Conservation (phyloP, 2,113 vertebrate genomes). For the Hyperopisus bebe region DNA sequence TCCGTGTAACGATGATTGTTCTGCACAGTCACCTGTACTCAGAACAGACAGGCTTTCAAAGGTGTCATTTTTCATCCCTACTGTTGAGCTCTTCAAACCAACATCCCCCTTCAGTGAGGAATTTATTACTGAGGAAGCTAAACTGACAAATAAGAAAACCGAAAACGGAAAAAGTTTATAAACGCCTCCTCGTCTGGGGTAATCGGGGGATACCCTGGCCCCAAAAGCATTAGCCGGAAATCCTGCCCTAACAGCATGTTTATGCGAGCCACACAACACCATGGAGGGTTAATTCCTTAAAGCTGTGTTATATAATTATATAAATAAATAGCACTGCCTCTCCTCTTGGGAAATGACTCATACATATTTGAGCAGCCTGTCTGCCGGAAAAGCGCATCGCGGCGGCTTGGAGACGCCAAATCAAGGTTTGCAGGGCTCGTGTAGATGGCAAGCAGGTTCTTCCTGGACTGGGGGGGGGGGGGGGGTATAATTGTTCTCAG, state of each 20-base stretch:
- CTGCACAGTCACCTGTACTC: not conserved
- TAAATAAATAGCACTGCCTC: constrained; percentile 46
- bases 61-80: not conserved
- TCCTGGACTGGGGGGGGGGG: not conserved
- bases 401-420: constrained; percentile 47
- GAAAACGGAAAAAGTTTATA: not conserved
- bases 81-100: not conserved
- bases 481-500: not conserved
- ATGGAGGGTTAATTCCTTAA: constrained; percentile 45
- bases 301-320: constrained; percentile 51
- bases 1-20: not conserved
- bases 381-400: constrained; percentile 51
- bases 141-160: not conserved
- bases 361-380: constrained; percentile 58
- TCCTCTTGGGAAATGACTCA: constrained; percentile 50
- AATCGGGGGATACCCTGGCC: not conserved
- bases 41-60: not conserved
- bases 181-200: not conserved
- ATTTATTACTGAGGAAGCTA: not conserved
- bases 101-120: not conserved
- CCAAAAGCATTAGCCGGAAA: not conserved
- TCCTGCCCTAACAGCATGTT: not conserved
- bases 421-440: constrained; percentile 23
- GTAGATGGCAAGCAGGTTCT: not conserved
- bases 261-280: not conserved